phyloP scores from a whole-genome alignment of 2,113 vertebrate species.

The Hippocampus zosterae region DNA sequence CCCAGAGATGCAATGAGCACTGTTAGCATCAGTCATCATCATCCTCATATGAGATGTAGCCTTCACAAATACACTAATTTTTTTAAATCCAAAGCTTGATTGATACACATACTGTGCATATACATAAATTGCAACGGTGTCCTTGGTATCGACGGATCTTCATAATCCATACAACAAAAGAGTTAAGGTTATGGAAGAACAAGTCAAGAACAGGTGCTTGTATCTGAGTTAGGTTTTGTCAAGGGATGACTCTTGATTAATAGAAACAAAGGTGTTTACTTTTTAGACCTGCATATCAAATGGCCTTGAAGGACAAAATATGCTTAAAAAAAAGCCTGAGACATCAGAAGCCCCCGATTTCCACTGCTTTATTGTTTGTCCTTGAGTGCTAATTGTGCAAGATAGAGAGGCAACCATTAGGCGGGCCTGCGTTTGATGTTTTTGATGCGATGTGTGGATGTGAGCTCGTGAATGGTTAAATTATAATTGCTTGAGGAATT shows the following conservation, averaged over 20 bases:
- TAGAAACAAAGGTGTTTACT: conserved; percentile 65
- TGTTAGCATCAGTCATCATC: conserved; percentile 66
- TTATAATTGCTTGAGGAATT: conserved; percentile 67
- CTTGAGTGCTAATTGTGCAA: conserved; percentile 70
- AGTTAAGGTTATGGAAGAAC: not conserved
- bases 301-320: conserved; percentile 60
- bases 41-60: conserved; percentile 56
- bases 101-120: conserved; percentile 13
- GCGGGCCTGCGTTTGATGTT: conserved; percentile 63
- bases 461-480: conserved; percentile 64
- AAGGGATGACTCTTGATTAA: conserved; percentile 37
- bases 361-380: conserved; percentile 63
- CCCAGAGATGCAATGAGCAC: conserved; percentile 53
- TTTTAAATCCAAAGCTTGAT: conserved; percentile 2
- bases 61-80: conserved; percentile 44
- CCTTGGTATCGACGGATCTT: not conserved
- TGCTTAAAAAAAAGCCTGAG: conserved; percentile 17
- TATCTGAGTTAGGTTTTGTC: conserved; percentile 30
- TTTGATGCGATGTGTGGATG: conserved; percentile 62
- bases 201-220: conserved; percentile 9
- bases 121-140: not conserved
- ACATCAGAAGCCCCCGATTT: conserved; percentile 47
- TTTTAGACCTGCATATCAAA: conserved; percentile 59
- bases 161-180: not conserved
- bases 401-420: conserved; percentile 60